phyloP scores from a whole-genome alignment of 2,888 invertebrate genomes.

The Melitaea athalia region DNA sequence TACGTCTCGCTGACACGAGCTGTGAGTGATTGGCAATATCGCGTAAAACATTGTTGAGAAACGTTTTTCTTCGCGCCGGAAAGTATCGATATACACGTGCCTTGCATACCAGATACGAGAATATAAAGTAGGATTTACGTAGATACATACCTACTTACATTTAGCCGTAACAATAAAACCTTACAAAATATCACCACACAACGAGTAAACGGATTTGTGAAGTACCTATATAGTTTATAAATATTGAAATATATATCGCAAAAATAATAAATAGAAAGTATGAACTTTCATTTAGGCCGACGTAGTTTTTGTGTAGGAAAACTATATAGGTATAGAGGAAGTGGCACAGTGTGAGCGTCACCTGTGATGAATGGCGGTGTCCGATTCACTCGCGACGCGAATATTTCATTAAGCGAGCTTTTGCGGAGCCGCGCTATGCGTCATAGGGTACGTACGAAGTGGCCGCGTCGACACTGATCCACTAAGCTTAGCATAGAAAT shows the following conservation, averaged over 20 bases:
- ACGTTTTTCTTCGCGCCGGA: constrained; percentile 42
- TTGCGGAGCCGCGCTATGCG: constrained; percentile 70
- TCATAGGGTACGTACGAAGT: constrained; percentile 69
- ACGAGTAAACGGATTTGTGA: no score
- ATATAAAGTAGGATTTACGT: constrained; percentile 26
- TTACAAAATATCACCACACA: not conserved
- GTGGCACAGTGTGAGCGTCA: constrained; percentile 58
- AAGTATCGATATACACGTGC: constrained; percentile 40
- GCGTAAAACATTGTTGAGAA: constrained; percentile 45
- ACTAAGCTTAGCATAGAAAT: constrained; percentile 74
- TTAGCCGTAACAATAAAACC: not conserved
- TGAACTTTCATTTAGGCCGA: not conserved
- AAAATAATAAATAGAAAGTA: not conserved
- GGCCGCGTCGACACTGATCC: constrained; percentile 73
- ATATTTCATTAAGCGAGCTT: constrained; percentile 77
- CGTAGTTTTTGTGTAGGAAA: constrained; percentile 13
- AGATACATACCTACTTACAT: constrained; percentile 7
- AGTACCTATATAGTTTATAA: no score
- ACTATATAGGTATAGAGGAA: constrained; percentile 38
- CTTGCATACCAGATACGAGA: constrained; percentile 39
- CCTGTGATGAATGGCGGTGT: constrained; percentile 74
- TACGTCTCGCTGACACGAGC: constrained; percentile 43
- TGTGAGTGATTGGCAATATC: constrained; percentile 49
- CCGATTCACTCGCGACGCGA: constrained; percentile 68
- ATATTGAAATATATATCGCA: not conserved